Percentiles rank a stretch among this genome's conserved stretches.
Evolutionary conservation across 2,888 invertebrate genomes (phyloP).

Genomic region (Zonitis immaculata): DNA sequence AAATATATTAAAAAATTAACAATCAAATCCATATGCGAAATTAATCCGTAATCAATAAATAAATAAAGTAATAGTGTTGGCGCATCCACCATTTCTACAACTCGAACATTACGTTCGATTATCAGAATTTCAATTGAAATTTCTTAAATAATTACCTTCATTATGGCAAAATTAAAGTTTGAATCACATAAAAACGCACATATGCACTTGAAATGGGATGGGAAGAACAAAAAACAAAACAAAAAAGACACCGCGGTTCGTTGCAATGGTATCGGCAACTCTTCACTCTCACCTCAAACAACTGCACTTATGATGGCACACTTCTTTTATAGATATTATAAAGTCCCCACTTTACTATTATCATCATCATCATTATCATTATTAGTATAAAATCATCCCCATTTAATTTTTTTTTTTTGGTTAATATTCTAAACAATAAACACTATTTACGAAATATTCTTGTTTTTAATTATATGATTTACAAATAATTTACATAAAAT

Average conservation of each 20-base stretch:
- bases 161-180: constrained; percentile 36
- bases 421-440: constrained; percentile 1
- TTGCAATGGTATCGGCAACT: constrained; percentile 23
- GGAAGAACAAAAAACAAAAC: constrained; percentile 24
- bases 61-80: too few relatives aligned
- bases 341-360: constrained; percentile 31
- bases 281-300: constrained; percentile 42
- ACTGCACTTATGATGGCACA: constrained; percentile 35
- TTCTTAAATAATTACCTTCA: constrained; percentile 33
- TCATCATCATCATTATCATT: not conserved
- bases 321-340: constrained; percentile 33
- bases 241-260: too few relatives aligned
- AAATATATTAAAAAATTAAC: too few relatives aligned
- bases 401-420: constrained; percentile 12
- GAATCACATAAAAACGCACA: constrained; percentile 30
- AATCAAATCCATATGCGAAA: too few relatives aligned
- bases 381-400: constrained; percentile 6
- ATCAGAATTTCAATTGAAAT: not conserved
- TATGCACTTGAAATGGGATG: constrained; percentile 26
- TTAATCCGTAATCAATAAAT: too few relatives aligned
- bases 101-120: not conserved
- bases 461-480: constrained; percentile 5
- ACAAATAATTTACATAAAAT: not conserved
- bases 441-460: constrained; percentile 1
- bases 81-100: not conserved